Evolutionary conservation across 2,888 invertebrate species (phyloP).

Genomic region (Standfussiana lucernea): DNA sequence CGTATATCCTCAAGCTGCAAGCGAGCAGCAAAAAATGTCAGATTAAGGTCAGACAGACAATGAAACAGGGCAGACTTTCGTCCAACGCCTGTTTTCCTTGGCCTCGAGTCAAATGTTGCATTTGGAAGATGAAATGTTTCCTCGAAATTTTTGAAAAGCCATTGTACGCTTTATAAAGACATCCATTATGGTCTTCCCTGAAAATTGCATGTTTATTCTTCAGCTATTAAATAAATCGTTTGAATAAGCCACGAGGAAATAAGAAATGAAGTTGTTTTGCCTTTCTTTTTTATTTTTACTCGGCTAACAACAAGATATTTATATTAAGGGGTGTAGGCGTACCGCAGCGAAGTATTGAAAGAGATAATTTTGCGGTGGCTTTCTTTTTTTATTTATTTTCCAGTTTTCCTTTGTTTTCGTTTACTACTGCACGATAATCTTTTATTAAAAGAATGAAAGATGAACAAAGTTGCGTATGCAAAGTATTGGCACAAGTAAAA

Average conservation of each 20-base stretch:
- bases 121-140: slow-evolving; percentile 78
- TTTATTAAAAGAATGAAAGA: slow-evolving; percentile 1
- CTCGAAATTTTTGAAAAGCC: slow-evolving; percentile 65
- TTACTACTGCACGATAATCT: slow-evolving; percentile 8
- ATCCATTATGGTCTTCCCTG: slow-evolving; percentile 41
- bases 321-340: slow-evolving; percentile 44
- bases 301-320: slow-evolving; percentile 53
- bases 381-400: slow-evolving; percentile 31
- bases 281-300: slow-evolving; percentile 30
- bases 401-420: slow-evolving; percentile 19
- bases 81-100: slow-evolving; percentile 80
- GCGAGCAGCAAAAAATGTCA: slow-evolving; percentile 79
- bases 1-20: slow-evolving; percentile 73
- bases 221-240: slow-evolving; percentile 57
- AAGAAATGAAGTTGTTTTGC: slow-evolving; percentile 44
- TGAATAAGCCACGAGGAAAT: slow-evolving; percentile 44
- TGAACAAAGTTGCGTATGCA: neutral
- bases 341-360: slow-evolving; percentile 54
- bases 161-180: slow-evolving; percentile 57
- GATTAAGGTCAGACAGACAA: slow-evolving; percentile 85
- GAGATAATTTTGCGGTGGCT: slow-evolving; percentile 48
- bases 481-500: neutral
- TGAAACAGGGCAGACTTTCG: slow-evolving; percentile 74
- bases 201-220: slow-evolving; percentile 58
- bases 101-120: slow-evolving; percentile 80